Percentiles rank a stretch among this genome's conserved stretches.
Evolutionary conservation across 2,113 vertebrate species (phyloP).

Genomic region (Apus apus): DNA sequence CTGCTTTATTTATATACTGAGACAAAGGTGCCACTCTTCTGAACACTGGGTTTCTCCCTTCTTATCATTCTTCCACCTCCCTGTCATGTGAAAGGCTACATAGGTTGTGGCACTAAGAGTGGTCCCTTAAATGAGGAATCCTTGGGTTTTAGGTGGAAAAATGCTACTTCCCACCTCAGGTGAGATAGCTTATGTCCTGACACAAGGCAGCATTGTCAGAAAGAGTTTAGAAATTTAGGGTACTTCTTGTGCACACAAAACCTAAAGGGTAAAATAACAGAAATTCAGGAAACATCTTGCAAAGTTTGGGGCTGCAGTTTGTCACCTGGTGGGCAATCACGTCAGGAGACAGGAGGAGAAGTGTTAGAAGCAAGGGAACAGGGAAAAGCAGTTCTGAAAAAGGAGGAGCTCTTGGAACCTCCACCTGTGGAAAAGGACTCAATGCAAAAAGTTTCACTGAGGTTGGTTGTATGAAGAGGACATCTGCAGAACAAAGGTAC

Average conservation of each 20-base stretch:
- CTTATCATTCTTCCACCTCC: not conserved
- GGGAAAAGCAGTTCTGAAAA: not conserved
- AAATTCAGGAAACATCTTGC: not conserved
- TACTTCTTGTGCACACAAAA: not conserved
- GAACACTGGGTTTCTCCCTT: not conserved
- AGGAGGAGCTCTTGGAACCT: not conserved
- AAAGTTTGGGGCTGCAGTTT: not conserved
- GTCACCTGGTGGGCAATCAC: not conserved
- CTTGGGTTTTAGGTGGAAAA: not conserved
- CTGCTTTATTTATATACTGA: conserved; percentile 65
- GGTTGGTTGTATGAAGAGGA: not conserved
- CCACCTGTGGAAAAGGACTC: not conserved
- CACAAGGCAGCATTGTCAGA: not conserved
- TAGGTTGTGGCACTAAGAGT: not conserved
- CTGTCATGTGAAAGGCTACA: not conserved
- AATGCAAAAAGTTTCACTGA: not conserved
- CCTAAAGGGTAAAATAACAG: not conserved
- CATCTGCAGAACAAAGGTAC: not conserved
- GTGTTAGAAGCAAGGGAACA: rapidly evolving
- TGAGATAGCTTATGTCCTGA: not conserved
- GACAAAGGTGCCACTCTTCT: conserved; percentile 19
- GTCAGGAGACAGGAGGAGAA: not conserved
- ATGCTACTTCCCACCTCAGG: not conserved
- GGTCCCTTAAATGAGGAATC: not conserved
- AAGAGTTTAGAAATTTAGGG: not conserved